Evolutionary conservation across 2,888 invertebrate genomes (phyloP), one percentile per base, ranked within the genome.

Genomic region (Cosmia pyralina): DNA sequence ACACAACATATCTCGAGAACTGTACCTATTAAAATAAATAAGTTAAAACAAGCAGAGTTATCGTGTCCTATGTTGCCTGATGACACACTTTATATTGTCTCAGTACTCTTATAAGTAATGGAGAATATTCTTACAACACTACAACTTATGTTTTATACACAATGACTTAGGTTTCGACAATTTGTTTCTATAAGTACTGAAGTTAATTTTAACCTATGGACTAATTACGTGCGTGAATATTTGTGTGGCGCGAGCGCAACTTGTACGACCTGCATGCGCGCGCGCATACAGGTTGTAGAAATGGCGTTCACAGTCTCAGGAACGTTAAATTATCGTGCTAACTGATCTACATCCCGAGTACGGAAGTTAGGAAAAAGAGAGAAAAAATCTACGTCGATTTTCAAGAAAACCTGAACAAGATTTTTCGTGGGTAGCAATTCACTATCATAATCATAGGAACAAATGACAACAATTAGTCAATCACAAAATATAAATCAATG

Each of bases 141-240:
- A 95, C 91, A 94, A 95, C 95, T 95, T 95, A 96, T 89, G 92
- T 92, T 94, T 95, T 96, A 95, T 96, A 96, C 95, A 96, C 95
- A 96, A 96, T 96, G 96, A 96, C 96, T 96, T 96, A 96, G 96
- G 95, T 94, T 96, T 95, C 96, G 95, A 96, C 96, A 94, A 93
- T 95, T 95, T 94, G 94, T 95, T 95, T 93, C 96, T 96, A 96
- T 95, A 96, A 95, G 95, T 95, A 96, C 95, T 92, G 94, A 93
- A 93, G 90, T 92, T 92, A 92, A 86, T 89, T 91, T 92, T 91
- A 93, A 92, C 91, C 93, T 96, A 95, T 90, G 91, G 93, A 94
- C 94, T 95, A 95, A 94, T 89, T 91, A 94, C 92, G 94, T 95
- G 95, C 93, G 95, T 92, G 93, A 91, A 90, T 86, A 90, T 88